These are phyloP conservation scores for Bombus balteatus DNA, from an alignment of 1,140 invertebrate species.

Conservation along the genomic window DNA sequence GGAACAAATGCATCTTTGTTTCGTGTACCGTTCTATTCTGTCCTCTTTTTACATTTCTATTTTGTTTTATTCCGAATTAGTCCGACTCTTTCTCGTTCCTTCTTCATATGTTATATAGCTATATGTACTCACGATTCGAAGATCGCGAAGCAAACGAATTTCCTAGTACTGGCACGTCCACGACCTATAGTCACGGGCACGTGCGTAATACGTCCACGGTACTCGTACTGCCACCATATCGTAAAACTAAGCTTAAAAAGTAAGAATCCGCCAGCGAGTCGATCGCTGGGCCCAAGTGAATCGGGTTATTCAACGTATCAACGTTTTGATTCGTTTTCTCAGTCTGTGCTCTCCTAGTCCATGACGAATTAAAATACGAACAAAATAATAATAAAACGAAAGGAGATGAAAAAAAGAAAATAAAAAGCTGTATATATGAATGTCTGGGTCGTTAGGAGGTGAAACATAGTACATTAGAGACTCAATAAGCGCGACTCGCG, in stretches of 20 bases:
- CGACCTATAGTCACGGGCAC: background rate
- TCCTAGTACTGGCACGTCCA: background rate
- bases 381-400: constrained; percentile 20
- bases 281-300: constrained; percentile 57
- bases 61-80: too few relatives aligned
- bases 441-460: constrained; percentile 60
- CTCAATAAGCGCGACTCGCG: constrained; percentile 55
- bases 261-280: constrained; percentile 58
- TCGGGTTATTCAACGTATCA: constrained; percentile 63
- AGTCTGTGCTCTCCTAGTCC: constrained; percentile 82
- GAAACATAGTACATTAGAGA: constrained; percentile 51
- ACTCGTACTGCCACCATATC: constrained; percentile 56
- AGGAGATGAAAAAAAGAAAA: constrained; percentile 19
- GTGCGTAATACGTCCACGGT: background rate
- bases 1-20: too few relatives aligned
- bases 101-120: background rate
- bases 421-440: constrained; percentile 43
- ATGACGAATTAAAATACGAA: constrained; percentile 67
- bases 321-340: constrained; percentile 80
- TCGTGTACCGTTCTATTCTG: background rate
- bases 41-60: background rate
- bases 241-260: constrained; percentile 65
- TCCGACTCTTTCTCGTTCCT: background rate
- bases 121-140: background rate
- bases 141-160: constrained; percentile 9